These are phyloP conservation scores for Sphaerodactylus townsendi DNA, from an alignment of 2,113 vertebrate genomes.

Conservation along the genomic window DNA sequence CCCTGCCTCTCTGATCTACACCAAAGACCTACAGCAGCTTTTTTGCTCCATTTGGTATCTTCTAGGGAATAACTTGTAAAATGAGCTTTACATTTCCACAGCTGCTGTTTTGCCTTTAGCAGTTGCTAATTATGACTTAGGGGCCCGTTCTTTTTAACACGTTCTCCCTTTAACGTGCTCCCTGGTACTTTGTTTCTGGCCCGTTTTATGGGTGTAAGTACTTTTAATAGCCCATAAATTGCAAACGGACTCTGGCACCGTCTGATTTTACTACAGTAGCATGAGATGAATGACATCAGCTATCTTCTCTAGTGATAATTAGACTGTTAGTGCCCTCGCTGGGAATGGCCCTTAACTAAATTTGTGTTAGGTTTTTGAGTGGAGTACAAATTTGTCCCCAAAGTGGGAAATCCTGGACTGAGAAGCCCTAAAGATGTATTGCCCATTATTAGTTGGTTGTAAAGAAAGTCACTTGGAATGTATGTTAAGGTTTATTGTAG, in stretches of 20 bases:
- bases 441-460: constrained; percentile 61
- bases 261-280: constrained; percentile 48
- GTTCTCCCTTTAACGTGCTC: constrained; percentile 53
- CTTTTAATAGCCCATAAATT: constrained; percentile 53
- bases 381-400: constrained; percentile 37
- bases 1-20: not conserved
- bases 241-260: constrained; percentile 54
- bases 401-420: constrained; percentile 36
- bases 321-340: constrained; percentile 45
- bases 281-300: constrained; percentile 32
- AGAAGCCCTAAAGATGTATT: constrained; percentile 38
- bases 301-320: constrained; percentile 68
- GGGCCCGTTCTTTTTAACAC: constrained; percentile 52
- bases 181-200: constrained; percentile 31
- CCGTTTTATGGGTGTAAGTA: constrained; percentile 56
- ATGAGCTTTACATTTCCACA: constrained; percentile 44
- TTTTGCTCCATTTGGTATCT: not conserved
- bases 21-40: constrained; percentile 25
- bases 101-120: constrained; percentile 36
- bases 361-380: constrained; percentile 49
- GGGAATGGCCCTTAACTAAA: constrained; percentile 45
- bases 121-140: constrained; percentile 40
- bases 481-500: constrained; percentile 68
- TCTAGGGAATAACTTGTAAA: constrained; percentile 24
- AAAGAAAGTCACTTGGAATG: constrained; percentile 66